These are phyloP conservation scores for Drosophila ambigua DNA, from an alignment of 1,140 invertebrate genomes.

Conservation along the genomic window DNA sequence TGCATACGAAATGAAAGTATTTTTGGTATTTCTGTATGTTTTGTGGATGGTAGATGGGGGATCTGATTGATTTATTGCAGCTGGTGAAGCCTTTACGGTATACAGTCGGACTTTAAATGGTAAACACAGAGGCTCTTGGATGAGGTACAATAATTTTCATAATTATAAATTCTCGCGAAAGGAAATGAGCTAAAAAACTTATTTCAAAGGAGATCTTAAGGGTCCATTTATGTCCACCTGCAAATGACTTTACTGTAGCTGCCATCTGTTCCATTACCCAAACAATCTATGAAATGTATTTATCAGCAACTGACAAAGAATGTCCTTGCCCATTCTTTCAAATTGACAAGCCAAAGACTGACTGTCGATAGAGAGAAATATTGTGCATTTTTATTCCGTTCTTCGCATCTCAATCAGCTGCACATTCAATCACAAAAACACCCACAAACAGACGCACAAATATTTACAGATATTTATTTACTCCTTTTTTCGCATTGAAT, in stretches of 20 bases:
- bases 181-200: not conserved
- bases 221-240: not conserved
- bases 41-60: conserved; percentile 16
- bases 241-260: not conserved
- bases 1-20: conserved; percentile 44
- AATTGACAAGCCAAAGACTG: conserved; percentile 44
- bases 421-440: conserved; percentile 59
- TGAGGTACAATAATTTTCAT: not conserved
- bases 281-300: conserved; percentile 12
- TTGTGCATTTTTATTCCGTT: not conserved
- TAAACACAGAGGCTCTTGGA: no score
- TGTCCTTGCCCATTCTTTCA: conserved; percentile 36
- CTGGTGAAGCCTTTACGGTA: not conserved
- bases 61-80: conserved; percentile 35
- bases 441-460: conserved; percentile 42
- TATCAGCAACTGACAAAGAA: conserved; percentile 35
- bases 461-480: conserved; percentile 53
- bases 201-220: not conserved
- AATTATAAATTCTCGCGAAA: not conserved
- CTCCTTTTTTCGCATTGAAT: conserved; percentile 62
- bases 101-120: no score
- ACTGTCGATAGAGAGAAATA: conserved; percentile 2
- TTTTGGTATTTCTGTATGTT: conserved; percentile 24
- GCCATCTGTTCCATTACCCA: conserved; percentile 19
- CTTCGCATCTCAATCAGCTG: conserved; percentile 65